Evolutionary conservation across 2,797 vertebrate genomes (phyloP).

Genomic region (Sebastes oblongus): DNA sequence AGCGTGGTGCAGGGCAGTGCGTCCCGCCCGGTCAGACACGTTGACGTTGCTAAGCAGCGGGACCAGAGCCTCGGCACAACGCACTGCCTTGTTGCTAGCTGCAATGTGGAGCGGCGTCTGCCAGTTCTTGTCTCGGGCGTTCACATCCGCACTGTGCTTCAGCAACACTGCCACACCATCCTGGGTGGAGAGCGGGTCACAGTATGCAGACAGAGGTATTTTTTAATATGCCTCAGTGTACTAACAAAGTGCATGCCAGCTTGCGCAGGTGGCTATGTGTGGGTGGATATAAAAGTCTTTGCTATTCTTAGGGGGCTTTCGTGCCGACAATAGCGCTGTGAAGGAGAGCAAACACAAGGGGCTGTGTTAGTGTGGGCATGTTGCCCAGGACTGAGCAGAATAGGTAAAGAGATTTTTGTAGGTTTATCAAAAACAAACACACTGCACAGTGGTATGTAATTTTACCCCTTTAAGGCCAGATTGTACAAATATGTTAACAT

Average conservation of each 20-base stretch:
- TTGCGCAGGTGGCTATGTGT: slow-evolving; percentile 33
- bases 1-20: slow-evolving; percentile 94
- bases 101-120: slow-evolving; percentile 96
- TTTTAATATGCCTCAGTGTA: neutral
- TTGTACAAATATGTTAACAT: neutral
- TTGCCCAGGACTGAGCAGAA: slow-evolving; percentile 18
- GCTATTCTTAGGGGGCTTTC: slow-evolving; percentile 46
- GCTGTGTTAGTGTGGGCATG: slow-evolving; percentile 15
- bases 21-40: slow-evolving; percentile 93
- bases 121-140: slow-evolving; percentile 97
- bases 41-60: slow-evolving; percentile 95
- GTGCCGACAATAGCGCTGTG: slow-evolving; percentile 22
- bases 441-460: neutral
- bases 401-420: slow-evolving; percentile 8
- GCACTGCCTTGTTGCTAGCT: slow-evolving; percentile 93
- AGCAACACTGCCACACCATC: slow-evolving; percentile 93
- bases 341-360: neutral
- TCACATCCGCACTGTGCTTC: slow-evolving; percentile 97
- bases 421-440: slow-evolving; percentile 23
- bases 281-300: slow-evolving; percentile 24
- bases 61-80: slow-evolving; percentile 93
- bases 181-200: slow-evolving; percentile 60
- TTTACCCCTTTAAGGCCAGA: slow-evolving; percentile 12
- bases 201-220: neutral
- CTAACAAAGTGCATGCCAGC: neutral